Conservation (phyloP, 64 coral and sea anemone genomes). For the Montipora efflorescens region DNA sequence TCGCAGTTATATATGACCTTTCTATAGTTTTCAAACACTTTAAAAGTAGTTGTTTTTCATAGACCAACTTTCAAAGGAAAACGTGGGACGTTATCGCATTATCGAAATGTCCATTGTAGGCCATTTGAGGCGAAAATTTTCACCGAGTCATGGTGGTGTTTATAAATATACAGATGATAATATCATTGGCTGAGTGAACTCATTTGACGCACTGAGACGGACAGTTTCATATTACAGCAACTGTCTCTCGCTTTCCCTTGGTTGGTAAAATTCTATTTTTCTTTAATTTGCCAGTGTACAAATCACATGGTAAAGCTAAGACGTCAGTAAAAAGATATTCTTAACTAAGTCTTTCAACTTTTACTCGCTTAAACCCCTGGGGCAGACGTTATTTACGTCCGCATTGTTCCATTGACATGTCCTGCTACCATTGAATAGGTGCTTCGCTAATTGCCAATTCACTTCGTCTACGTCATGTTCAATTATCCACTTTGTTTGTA, state of each 20-base stretch:
- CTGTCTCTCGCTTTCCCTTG: neutral
- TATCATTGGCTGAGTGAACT: neutral
- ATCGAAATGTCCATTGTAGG: no score
- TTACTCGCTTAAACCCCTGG: constrained; percentile 10
- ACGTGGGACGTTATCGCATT: no score
- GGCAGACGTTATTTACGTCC: constrained; percentile 40
- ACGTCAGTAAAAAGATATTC: constrained; percentile 33
- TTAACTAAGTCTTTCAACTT: constrained; percentile 48
- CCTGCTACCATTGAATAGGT: constrained; percentile 16
- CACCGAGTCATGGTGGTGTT: neutral
- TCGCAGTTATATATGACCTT: no score
- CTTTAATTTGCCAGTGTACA: neutral
- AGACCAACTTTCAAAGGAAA: no score
- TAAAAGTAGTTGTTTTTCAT: no score
- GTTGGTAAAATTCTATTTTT: neutral
- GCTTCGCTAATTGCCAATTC: constrained; percentile 71
- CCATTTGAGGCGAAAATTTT: neutral
- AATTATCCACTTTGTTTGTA: constrained; percentile 87
- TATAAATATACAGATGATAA: neutral
- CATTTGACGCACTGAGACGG: neutral
- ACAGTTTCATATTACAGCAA: no score
- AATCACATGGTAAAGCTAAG: neutral
- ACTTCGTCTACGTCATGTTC: constrained; percentile 77
- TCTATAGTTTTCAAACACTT: no score
- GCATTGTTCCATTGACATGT: constrained; percentile 26